Conservation (phyloP, 2,113 vertebrate species). For the human region GRCh38 chr3:30407001-30407500, state of each 20-base stretch:
- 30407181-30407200: neutral
- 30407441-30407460: neutral
- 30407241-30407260: neutral
- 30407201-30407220: neutral
- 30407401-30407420: neutral
- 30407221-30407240: neutral
- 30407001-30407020: neutral
- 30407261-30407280: neutral
- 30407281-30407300: too few species aligned
- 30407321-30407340: neutral
- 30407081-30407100: neutral
- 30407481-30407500: too few species aligned
- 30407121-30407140: neutral
- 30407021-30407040: neutral
- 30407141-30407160: fast-evolving
- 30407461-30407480: neutral
- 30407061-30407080: neutral
- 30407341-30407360: neutral
- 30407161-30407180: neutral
- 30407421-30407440: neutral
- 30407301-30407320: neutral
- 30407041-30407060: neutral
- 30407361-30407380: neutral
- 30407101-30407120: neutral
- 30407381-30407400: fast-evolving